Base-by-base conservation (phyloP, 2,797 vertebrate species). In the Ceyx erithaca region DNA sequence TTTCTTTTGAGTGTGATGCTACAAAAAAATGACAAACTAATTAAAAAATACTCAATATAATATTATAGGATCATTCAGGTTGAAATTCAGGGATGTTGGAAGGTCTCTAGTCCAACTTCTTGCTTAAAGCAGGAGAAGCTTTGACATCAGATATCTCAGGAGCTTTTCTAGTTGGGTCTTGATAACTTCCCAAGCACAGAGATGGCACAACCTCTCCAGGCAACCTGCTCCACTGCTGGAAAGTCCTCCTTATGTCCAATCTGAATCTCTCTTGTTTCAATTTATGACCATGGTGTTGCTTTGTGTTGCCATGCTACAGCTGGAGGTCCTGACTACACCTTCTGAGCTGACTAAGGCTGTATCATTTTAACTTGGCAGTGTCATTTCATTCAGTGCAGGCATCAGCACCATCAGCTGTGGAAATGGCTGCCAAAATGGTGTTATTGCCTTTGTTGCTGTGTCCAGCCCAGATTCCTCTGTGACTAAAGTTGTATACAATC, bases 261-360 rank as follows among this genome's bases (percentile, higher is more conserved):
- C 33, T n/a, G 43, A 58, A 55, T 35, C 16, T 40, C 23, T 35
- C 5, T 4, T 15, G 1, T 62, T 76, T 62, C 40, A 28, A 0
- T 48, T 66, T 28, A 7, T 20, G 31, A 16, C 37, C 5, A 0
- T 35, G 64, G 6, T 41, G 18, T 31, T 6, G 6, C 59, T 6
- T 23, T 4, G 1, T n/a, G 19, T 28, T 59, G 61, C 33, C 21
- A 7, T 2, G 0, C 30, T 48, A 9, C 13, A 4, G 9, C 8
- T 41, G 41, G 43, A 78, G 12, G 37, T 66, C 37, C 31, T 49
- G 28, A 10, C 58, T 49, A 6, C 14, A 18, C 28, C 66, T 72
- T 41, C 59, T 55, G 46, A 54, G 23, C 9, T 26, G 20, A 30
- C 12, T 18, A 22, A 33, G 46, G 37, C 23, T 77, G 48, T 76